Evolutionary conservation across 2,797 vertebrate species (phyloP).

Genomic region (Myotis myotis): DNA sequence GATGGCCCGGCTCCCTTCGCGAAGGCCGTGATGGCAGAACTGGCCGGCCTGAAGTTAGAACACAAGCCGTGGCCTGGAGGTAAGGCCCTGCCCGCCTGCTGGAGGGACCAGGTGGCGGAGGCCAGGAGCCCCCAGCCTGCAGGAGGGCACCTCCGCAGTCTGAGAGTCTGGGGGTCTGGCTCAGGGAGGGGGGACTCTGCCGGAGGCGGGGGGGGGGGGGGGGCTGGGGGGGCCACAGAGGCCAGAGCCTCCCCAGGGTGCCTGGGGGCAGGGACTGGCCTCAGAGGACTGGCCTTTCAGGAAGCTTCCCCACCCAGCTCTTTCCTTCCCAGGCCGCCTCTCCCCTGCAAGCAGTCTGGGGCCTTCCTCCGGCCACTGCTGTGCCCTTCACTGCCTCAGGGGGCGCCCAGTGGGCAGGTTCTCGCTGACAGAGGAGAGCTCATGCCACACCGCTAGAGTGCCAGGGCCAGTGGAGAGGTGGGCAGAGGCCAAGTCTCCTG

Average conservation of each 20-base stretch:
- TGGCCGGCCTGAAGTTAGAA: neutral
- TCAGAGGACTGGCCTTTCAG: neutral
- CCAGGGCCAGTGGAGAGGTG: neutral
- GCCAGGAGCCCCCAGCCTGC: neutral
- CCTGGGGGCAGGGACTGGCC: neutral
- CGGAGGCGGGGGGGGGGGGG: too few species aligned
- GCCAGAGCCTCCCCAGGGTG: neutral
- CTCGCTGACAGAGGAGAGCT: neutral
- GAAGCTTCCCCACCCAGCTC: too few species aligned
- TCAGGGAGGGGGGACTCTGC: neutral
- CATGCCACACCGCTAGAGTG: neutral
- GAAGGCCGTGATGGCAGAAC: slow-evolving; percentile 15
- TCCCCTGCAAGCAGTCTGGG: neutral
- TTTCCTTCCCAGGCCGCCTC: neutral
- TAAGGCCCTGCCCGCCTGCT: neutral
- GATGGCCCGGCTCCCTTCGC: neutral
- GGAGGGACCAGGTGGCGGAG: neutral
- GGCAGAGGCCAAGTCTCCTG: neutral
- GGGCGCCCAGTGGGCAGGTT: neutral
- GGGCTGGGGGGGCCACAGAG: neutral
- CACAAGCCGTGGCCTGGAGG: slow-evolving; percentile 40
- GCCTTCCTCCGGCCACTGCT: neutral
- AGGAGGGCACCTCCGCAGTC: neutral
- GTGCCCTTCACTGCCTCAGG: neutral
- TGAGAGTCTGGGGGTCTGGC: neutral